A percentile compares a stretch with the other conserved stretches of the same genome.
phyloP scores from a whole-genome alignment of 2,113 vertebrate species.

The Penelope pileata region DNA sequence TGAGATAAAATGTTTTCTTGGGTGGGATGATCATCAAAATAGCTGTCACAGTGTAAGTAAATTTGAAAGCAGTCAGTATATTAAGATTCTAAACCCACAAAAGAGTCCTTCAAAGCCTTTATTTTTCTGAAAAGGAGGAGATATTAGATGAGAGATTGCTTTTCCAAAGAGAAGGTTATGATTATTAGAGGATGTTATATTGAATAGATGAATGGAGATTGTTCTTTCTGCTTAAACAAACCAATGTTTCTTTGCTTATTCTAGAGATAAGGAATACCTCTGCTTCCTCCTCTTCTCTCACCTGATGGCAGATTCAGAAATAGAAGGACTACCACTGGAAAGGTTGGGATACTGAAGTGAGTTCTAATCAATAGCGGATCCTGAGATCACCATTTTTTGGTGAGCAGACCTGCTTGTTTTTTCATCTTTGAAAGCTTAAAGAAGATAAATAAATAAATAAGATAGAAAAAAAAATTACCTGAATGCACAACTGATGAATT shows the following conservation, averaged over 20 bases:
- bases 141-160: neutral
- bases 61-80: neutral
- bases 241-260: neutral
- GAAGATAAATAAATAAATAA: neutral
- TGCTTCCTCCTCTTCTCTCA: neutral
- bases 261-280: neutral
- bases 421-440: neutral
- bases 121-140: neutral
- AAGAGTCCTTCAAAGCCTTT: neutral
- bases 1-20: neutral
- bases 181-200: neutral
- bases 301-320: neutral
- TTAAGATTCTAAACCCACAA: neutral
- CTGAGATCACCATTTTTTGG: neutral
- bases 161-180: neutral
- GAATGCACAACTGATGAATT: neutral
- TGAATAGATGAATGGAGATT: neutral
- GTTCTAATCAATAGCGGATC: neutral
- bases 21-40: neutral
- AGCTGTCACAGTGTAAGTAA: neutral
- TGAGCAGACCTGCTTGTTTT: neutral
- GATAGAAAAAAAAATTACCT: neutral
- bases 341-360: neutral
- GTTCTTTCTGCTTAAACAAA: neutral
- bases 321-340: neutral